These are phyloP conservation scores for Tromatobia lineatoria DNA, from an alignment of 2,888 invertebrate genomes.

Conservation along the genomic window DNA sequence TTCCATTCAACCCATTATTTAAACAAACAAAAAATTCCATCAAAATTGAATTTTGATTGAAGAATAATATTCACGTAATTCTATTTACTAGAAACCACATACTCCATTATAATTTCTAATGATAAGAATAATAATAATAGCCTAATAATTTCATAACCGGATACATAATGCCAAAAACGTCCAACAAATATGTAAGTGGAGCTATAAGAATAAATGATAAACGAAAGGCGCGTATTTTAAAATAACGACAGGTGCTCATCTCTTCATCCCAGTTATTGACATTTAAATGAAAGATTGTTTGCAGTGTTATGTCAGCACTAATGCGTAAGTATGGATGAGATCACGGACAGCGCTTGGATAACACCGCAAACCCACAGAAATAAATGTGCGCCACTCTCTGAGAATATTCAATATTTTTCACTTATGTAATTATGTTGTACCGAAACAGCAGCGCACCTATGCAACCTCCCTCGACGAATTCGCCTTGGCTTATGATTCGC, in stretches of 20 bases:
- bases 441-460: conserved; percentile 3
- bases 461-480: conserved; percentile 16
- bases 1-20: no score
- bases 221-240: background rate
- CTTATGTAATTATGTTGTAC: conserved; percentile 46
- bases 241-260: background rate
- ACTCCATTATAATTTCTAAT: no score
- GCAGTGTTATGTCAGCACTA: conserved; percentile 6
- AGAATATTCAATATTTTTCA: background rate
- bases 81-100: no score
- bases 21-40: no score
- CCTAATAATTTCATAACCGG: background rate
- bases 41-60: no score
- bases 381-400: background rate
- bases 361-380: background rate
- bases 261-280: background rate
- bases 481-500: conserved; percentile 39
- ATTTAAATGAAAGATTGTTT: background rate
- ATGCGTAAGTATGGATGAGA: background rate
- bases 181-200: background rate
- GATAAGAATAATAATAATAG: background rate
- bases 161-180: background rate
- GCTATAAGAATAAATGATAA: background rate
- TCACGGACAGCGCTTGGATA: background rate
- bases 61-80: background rate